phyloP scores from a whole-genome alignment of 2,888 invertebrate species.

The Melieria crassipennis region DNA sequence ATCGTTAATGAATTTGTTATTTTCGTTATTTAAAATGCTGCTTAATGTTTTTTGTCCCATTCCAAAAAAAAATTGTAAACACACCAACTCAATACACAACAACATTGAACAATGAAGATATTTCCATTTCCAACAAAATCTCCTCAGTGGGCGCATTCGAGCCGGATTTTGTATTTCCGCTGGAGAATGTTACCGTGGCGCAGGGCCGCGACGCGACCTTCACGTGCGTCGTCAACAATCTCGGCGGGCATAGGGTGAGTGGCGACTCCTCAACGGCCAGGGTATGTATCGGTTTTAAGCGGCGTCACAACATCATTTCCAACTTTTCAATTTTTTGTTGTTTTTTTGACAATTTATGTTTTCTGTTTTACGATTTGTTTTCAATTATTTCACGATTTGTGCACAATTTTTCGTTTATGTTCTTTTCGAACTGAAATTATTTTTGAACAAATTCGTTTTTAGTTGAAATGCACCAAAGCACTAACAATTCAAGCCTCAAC shows the following conservation, averaged over 20 bases:
- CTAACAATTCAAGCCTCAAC: not conserved
- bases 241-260: conserved; percentile 88
- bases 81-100: conserved; percentile 38
- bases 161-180: conserved; percentile 78
- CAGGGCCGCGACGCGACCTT: conserved; percentile 82
- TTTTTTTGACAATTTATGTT: not conserved
- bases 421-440: not conserved
- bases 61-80: conserved; percentile 7
- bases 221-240: conserved; percentile 82
- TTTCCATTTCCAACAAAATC: conserved; percentile 62
- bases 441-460: not conserved
- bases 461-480: conserved; percentile 11
- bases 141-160: conserved; percentile 73
- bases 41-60: not conserved
- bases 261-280: conserved; percentile 81
- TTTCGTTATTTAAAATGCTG: conserved; percentile 1
- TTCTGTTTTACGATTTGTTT: conserved; percentile 32
- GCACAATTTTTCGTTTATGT: not conserved
- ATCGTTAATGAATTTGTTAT: not conserved
- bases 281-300: conserved; percentile 77
- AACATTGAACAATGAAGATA: conserved; percentile 52
- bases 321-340: conserved; percentile 20
- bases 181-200: conserved; percentile 81
- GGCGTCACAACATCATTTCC: conserved; percentile 15
- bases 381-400: conserved; percentile 32